phyloP scores from a whole-genome alignment of 2,797 vertebrate species.

The Poliocrania exsul region DNA sequence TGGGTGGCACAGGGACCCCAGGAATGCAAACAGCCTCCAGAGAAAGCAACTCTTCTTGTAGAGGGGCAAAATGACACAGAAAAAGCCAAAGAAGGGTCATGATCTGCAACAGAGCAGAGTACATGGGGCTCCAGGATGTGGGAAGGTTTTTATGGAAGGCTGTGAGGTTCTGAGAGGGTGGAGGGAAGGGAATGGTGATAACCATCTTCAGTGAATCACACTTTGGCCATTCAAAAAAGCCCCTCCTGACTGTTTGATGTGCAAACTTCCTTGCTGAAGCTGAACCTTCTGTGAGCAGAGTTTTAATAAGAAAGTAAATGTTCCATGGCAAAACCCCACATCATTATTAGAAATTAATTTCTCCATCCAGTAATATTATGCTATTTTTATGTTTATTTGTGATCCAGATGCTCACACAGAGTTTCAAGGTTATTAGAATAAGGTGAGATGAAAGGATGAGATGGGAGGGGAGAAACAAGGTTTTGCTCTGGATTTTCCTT shows the following conservation, averaged over 20 bases:
- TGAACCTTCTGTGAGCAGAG: neutral
- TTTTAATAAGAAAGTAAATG: neutral
- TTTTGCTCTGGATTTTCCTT: neutral
- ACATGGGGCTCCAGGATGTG: neutral
- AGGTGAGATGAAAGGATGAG: neutral
- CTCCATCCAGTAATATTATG: neutral
- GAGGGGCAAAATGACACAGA: neutral
- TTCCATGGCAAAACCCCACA: neutral
- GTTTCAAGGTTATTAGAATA: neutral
- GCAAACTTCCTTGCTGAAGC: neutral
- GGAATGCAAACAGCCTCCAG: neutral
- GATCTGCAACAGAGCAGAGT: neutral
- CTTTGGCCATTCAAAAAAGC: neutral
- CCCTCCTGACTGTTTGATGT: neutral
- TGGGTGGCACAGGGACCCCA: fast-evolving
- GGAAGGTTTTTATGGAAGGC: neutral
- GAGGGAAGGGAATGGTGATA: neutral
- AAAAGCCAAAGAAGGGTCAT: neutral
- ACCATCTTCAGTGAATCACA: neutral
- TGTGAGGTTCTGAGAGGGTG: neutral
- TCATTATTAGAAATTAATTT: neutral
- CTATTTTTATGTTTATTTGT: neutral
- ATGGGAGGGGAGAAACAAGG: neutral
- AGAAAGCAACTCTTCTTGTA: neutral
- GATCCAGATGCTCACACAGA: neutral